Percentiles rank a stretch among this genome's conserved stretches.
These are phyloP conservation scores for Prinia subflava DNA, from an alignment of 2,113 vertebrate genomes.

Conservation along the genomic window DNA sequence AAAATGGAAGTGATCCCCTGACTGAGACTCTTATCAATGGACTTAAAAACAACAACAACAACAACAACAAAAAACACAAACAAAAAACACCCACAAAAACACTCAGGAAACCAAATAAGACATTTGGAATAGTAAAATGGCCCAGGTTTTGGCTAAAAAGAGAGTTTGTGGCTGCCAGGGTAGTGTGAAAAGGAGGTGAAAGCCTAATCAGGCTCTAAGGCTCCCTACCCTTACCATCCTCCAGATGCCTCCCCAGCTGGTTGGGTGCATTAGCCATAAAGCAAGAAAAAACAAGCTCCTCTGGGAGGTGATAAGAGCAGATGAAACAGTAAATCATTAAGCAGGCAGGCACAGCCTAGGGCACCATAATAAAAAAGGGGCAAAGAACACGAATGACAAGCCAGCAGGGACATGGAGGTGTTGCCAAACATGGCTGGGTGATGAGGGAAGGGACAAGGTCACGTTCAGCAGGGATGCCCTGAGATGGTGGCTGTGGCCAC, in stretches of 20 bases:
- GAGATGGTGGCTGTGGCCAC: not conserved
- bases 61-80: too few relatives aligned
- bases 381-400: not conserved
- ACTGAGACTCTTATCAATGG: accelerated
- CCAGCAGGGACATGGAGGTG: accelerated
- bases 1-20: not conserved
- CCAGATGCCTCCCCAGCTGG: accelerated
- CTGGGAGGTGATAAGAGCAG: not conserved
- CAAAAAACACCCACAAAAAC: too few relatives aligned
- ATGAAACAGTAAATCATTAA: slow-evolving; percentile 54
- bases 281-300: not conserved
- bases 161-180: not conserved
- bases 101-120: not conserved
- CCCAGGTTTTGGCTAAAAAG: not conserved
- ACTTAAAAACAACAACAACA: too few relatives aligned
- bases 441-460: not conserved
- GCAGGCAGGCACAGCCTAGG: accelerated
- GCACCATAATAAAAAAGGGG: not conserved
- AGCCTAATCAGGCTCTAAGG: accelerated
- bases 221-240: not conserved
- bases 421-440: accelerated
- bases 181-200: not conserved
- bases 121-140: not conserved
- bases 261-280: not conserved
- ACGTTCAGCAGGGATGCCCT: not conserved